Base-by-base conservation (phyloP, 2,888 invertebrate species). In the Platycnemis pennipes region DNA sequence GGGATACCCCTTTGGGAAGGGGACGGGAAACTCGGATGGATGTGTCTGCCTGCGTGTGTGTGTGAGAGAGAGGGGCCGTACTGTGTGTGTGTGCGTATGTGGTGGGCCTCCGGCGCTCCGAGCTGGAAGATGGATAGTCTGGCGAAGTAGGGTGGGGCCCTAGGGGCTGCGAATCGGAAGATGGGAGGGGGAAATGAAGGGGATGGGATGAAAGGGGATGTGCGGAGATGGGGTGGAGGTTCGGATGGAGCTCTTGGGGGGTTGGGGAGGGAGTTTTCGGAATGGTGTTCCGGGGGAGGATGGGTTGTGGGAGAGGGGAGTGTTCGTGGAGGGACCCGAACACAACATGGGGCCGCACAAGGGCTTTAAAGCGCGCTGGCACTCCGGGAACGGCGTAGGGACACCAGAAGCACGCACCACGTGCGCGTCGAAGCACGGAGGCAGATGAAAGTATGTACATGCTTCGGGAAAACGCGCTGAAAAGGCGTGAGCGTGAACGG, bases 1-100 rank as follows among this genome's bases (percentile, higher is more conserved):
- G 37, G 63, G 63, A 91, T 91, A 63, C 91, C 77, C 77, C 77
- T 77, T 77, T 77, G 77, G 91, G 44, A n/a, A 91, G 56, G 63
- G 63, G 91, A 63, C 37, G 44, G 63, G 37, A 63, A 42, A 91
- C 1, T 63, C 42, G 69, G 44, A 44, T 44, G 91, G n/a, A 49
- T 56, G 63, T 42, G 49, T 19, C 46, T 45, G 88, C 45, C 46
- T 45, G 49, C 31, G 49, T 46, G 44, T n/a, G 46, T n/a, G n/a
- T n/a, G n/a, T n/a, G n/a, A n/a, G n/a, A n/a, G n/a, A n/a, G n/a
- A n/a, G n/a, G 88, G 46, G 46, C 45, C 49, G 88, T n/a, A n/a
- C n/a, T n/a, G n/a, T n/a, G n/a, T n/a, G n/a, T n/a, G 53, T 19
- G 49, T 56, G n/a, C n/a, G 88, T 31, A 37, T 53, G 89, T 26